phyloP scores from a whole-genome alignment of 2,797 vertebrate species.

The Atherinosoma microstoma region DNA sequence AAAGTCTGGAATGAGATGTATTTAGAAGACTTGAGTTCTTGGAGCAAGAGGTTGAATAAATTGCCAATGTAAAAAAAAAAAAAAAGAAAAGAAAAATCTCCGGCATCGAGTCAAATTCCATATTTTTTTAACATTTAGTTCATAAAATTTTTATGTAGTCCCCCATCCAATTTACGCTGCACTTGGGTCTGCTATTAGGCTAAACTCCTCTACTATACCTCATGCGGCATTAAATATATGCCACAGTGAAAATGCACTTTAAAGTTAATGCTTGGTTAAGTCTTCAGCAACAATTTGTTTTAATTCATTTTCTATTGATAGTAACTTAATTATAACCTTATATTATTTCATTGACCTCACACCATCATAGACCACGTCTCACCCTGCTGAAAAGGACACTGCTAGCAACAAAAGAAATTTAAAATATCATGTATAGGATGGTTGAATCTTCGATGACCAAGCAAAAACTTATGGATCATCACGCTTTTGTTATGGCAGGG shows the following conservation, averaged over 20 bases:
- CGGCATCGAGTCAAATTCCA: conserved; percentile 13
- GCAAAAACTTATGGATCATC: conserved; percentile 61
- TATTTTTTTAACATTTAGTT: conserved; percentile 29
- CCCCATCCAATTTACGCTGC: conserved; percentile 13
- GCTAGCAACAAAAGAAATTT: conserved; percentile 50
- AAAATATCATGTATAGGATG: conserved; percentile 56
- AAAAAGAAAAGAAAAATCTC: not conserved
- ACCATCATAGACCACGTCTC: conserved; percentile 28
- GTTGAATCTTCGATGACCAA: conserved; percentile 48
- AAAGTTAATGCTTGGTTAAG: conserved; percentile 32
- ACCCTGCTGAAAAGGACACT: conserved; percentile 36
- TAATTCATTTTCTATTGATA: conserved; percentile 29
- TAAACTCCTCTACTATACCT: conserved; percentile 19
- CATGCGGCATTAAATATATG: conserved; percentile 43
- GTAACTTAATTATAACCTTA: conserved; percentile 46
- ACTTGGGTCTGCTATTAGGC: conserved; percentile 18
- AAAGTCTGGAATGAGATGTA: conserved; percentile 18
- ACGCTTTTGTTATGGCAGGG: not conserved
- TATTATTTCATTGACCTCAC: conserved; percentile 53
- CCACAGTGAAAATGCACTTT: conserved; percentile 26
- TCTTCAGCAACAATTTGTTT: conserved; percentile 34
- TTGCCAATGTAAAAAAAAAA: conserved; percentile 19
- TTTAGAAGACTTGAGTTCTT: conserved; percentile 24
- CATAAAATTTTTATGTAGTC: conserved; percentile 31
- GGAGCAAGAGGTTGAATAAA: conserved; percentile 25